A percentile compares a stretch with the other conserved stretches of the same genome.
These are phyloP conservation scores for Cremastobaeus sp. DNA, from an alignment of 2,888 invertebrate species.

Conservation along the genomic window DNA sequence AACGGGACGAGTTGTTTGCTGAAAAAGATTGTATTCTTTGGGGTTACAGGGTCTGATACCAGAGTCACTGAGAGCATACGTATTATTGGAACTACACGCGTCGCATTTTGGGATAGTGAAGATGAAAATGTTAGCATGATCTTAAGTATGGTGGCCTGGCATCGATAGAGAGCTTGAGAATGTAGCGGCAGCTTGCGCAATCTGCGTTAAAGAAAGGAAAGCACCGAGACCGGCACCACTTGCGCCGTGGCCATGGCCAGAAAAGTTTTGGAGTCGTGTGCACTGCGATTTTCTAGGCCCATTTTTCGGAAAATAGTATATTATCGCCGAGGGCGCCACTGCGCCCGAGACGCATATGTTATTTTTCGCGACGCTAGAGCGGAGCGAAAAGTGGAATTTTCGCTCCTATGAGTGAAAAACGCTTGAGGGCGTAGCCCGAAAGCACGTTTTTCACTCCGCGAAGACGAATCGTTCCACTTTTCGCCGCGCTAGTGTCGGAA, in stretches of 20 bases:
- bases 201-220: slow-evolving; percentile 32
- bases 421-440: no score
- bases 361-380: no score
- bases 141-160: slow-evolving; percentile 52
- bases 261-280: slow-evolving; percentile 62
- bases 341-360: no score
- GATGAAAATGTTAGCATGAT: slow-evolving; percentile 66
- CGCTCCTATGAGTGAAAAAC: no score
- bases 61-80: neutral
- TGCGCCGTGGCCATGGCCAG: slow-evolving; percentile 58
- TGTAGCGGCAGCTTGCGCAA: slow-evolving; percentile 30
- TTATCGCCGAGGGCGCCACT: no score
- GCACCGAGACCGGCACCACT: slow-evolving; percentile 48
- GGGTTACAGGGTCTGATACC: slow-evolving; percentile 42
- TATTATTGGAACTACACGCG: slow-evolving; percentile 36
- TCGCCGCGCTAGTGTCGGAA: no score
- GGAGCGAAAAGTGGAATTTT: no score
- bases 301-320: no score
- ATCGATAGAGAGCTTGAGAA: slow-evolving; percentile 67
- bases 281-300: slow-evolving; percentile 67
- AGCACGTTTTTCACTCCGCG: no score
- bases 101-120: slow-evolving; percentile 65
- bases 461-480: no score
- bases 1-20: slow-evolving; percentile 1
- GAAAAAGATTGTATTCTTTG: slow-evolving; percentile 14